phyloP scores from a whole-genome alignment of 2,888 invertebrate genomes.

The Anagyrus pseudococci region DNA sequence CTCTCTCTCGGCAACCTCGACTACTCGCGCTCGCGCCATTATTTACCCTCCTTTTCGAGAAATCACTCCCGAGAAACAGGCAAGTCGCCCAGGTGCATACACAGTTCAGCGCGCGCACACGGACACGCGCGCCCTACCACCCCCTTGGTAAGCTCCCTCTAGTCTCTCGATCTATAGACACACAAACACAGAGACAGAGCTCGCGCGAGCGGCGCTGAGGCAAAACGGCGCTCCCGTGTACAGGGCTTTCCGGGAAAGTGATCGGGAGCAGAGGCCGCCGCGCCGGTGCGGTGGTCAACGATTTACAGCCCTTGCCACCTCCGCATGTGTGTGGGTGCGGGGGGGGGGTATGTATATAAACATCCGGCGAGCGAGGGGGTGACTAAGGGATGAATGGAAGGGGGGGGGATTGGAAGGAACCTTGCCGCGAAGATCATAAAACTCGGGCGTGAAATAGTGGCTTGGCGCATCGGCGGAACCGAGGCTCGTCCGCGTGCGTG shows the following conservation, averaged over 20 bases:
- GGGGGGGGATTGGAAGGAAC: too few species aligned
- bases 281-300: constrained; percentile 4
- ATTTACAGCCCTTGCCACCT: constrained; percentile 28
- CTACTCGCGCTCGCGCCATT: too few species aligned
- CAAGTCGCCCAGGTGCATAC: not conserved
- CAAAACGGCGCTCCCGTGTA: not conserved
- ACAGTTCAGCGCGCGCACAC: too few species aligned
- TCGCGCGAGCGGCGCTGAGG: not conserved
- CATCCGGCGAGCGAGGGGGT: too few species aligned
- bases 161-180: too few species aligned
- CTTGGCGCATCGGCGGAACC: constrained; percentile 11
- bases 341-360: not conserved
- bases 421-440: constrained; percentile 26
- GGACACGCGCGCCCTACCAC: too few species aligned
- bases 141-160: too few species aligned
- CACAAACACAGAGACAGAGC: too few species aligned
- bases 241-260: constrained; percentile 23
- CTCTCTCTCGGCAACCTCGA: not conserved
- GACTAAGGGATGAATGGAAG: too few species aligned
- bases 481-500: too few species aligned
- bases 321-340: not conserved
- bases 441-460: constrained; percentile 19
- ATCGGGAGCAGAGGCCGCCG: constrained; percentile 25
- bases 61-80: constrained; percentile 12
- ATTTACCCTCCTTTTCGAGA: constrained; percentile 9